These are phyloP conservation scores for Uromys caudimaculatus DNA, from an alignment of 2,797 vertebrate genomes.

Conservation along the genomic window DNA sequence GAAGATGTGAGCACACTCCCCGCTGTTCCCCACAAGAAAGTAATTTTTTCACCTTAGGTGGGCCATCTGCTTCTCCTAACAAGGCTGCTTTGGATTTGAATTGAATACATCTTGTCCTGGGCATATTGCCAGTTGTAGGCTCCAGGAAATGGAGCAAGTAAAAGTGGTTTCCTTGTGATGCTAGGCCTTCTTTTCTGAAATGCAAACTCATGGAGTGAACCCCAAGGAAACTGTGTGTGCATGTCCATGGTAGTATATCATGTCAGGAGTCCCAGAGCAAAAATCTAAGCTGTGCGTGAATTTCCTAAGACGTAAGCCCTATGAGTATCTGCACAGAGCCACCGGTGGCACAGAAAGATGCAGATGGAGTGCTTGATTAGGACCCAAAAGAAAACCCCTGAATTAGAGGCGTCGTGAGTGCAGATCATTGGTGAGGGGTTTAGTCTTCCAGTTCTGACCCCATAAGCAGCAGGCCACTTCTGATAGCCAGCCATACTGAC, in stretches of 20 bases:
- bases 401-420: neutral
- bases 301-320: neutral
- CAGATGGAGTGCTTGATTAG: neutral
- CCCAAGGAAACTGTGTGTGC: slow-evolving; percentile 32
- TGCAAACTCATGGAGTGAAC: slow-evolving; percentile 38
- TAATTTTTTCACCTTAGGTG: slow-evolving; percentile 78
- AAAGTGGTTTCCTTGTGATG: slow-evolving; percentile 71
- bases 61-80: slow-evolving; percentile 78
- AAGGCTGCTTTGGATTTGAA: slow-evolving; percentile 63
- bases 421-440: neutral
- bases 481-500: neutral
- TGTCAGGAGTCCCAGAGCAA: neutral
- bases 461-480: neutral
- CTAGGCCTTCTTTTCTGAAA: slow-evolving; percentile 33
- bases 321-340: neutral
- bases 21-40: slow-evolving; percentile 42
- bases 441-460: neutral
- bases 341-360: neutral
- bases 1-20: slow-evolving; percentile 56
- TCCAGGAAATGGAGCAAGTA: slow-evolving; percentile 78
- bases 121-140: slow-evolving; percentile 72
- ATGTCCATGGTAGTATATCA: neutral
- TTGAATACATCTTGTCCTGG: slow-evolving; percentile 74
- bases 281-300: neutral
- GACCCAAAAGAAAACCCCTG: neutral